Evolutionary conservation across 2,113 vertebrate species (phyloP).

Genomic region (Dromaius novaehollandiae): DNA sequence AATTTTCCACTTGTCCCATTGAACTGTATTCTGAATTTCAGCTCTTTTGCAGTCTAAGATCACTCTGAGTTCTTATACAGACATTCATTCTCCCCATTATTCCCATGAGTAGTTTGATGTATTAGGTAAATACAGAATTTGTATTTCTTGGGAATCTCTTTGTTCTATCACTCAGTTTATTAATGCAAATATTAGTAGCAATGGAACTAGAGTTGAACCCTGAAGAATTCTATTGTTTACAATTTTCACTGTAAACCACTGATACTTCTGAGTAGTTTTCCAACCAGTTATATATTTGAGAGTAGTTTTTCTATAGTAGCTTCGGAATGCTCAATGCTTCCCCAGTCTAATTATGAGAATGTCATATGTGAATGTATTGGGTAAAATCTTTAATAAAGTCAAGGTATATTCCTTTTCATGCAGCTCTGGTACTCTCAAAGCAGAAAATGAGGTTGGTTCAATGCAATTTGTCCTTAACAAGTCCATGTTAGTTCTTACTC

Average conservation of each 20-base stretch:
- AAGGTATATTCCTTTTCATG: not conserved
- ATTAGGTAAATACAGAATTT: not conserved
- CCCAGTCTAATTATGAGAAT: not conserved
- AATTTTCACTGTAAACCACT: not conserved
- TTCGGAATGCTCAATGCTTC: not conserved
- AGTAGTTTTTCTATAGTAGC: not conserved
- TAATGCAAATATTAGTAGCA: not conserved
- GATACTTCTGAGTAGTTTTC: not conserved
- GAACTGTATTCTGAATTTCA: not conserved
- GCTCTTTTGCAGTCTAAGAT: not conserved
- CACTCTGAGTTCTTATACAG: not conserved
- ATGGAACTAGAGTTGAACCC: not conserved
- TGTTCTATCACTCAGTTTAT: not conserved
- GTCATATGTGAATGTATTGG: not conserved
- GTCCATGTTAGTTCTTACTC: not conserved
- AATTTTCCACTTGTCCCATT: not conserved
- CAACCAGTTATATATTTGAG: not conserved
- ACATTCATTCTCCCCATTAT: not conserved
- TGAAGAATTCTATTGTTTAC: not conserved
- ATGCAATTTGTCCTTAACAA: not conserved
- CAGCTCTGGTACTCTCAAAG: not conserved
- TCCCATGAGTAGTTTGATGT: not conserved
- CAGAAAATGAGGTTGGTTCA: not conserved
- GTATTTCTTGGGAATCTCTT: not conserved
- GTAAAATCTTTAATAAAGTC: not conserved